These are phyloP conservation scores for Tethea ocularis DNA, from an alignment of 2,888 invertebrate species.

Conservation along the genomic window DNA sequence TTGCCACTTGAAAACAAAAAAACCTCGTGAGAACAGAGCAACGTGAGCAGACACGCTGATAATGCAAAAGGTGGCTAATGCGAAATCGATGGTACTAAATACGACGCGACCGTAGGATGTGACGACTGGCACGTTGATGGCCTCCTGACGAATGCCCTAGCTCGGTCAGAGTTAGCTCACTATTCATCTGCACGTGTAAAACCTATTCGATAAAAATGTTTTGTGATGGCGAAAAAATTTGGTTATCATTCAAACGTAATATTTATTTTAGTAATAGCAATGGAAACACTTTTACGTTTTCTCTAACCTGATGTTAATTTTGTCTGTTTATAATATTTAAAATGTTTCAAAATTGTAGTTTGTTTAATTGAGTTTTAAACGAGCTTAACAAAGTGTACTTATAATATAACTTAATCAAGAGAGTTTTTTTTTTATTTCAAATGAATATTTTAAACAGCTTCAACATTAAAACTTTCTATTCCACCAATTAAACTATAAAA, in stretches of 20 bases:
- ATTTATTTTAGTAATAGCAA: too few relatives aligned
- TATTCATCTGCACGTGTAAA: slow-evolving; percentile 16
- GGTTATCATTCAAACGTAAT: too few relatives aligned
- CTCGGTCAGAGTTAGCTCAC: slow-evolving; percentile 15
- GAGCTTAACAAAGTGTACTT: too few relatives aligned
- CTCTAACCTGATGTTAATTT: too few relatives aligned
- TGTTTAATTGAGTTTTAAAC: too few relatives aligned
- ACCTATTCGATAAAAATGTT: too few relatives aligned
- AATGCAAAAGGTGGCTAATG: slow-evolving; percentile 63
- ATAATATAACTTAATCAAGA: too few relatives aligned
- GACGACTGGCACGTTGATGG: slow-evolving; percentile 29
- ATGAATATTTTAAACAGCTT: slow-evolving; percentile 15
- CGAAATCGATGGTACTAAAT: slow-evolving; percentile 62
- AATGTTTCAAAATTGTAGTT: too few relatives aligned
- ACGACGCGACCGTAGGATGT: slow-evolving; percentile 26
- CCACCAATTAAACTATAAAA: slow-evolving; percentile 12
- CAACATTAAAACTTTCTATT: neutral
- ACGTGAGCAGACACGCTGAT: slow-evolving; percentile 38
- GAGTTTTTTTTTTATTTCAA: too few relatives aligned
- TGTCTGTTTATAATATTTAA: too few relatives aligned
- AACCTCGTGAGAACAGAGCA: slow-evolving; percentile 15
- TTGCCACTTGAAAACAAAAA: slow-evolving; percentile 12
- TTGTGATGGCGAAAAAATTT: too few relatives aligned
- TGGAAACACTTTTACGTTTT: too few relatives aligned
- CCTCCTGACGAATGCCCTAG: slow-evolving; percentile 33